Evolutionary conservation across 2,888 invertebrate species (phyloP).

Genomic region (Spilosoma lubricipeda): DNA sequence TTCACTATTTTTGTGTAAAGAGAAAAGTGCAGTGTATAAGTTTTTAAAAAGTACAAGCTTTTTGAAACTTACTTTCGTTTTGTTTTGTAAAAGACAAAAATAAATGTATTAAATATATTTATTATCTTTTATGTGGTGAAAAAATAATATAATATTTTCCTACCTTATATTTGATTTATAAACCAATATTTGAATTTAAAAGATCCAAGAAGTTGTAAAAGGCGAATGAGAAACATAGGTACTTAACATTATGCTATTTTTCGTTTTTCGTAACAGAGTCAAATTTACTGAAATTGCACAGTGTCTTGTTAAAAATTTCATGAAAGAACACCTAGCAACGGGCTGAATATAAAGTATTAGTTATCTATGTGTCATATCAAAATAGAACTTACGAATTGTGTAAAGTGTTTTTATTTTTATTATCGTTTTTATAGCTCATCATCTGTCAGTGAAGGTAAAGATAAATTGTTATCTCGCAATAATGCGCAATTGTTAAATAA

Average conservation of each 20-base stretch:
- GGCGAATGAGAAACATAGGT: background rate
- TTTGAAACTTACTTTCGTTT: too few relatives aligned
- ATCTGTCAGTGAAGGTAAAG: slow-evolving; percentile 8
- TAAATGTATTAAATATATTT: too few relatives aligned
- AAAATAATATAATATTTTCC: too few relatives aligned
- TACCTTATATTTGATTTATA: too few relatives aligned
- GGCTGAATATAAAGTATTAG: background rate
- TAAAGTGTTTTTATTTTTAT: background rate
- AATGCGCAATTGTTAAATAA: slow-evolving; percentile 14
- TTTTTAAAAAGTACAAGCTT: too few relatives aligned
- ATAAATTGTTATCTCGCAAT: slow-evolving; percentile 8
- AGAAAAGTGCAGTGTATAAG: too few relatives aligned
- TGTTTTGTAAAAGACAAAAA: too few relatives aligned
- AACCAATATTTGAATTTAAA: background rate
- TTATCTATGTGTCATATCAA: background rate
- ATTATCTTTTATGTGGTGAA: too few relatives aligned
- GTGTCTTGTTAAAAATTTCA: background rate
- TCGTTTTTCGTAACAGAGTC: background rate
- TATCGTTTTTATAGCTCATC: background rate
- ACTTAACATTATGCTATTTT: background rate
- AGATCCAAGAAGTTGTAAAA: background rate
- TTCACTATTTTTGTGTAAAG: too few relatives aligned
- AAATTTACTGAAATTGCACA: background rate
- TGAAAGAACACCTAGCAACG: background rate
- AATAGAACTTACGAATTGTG: background rate